Base-by-base conservation (phyloP, 2,888 invertebrate species). In the Synergus japonicus region DNA sequence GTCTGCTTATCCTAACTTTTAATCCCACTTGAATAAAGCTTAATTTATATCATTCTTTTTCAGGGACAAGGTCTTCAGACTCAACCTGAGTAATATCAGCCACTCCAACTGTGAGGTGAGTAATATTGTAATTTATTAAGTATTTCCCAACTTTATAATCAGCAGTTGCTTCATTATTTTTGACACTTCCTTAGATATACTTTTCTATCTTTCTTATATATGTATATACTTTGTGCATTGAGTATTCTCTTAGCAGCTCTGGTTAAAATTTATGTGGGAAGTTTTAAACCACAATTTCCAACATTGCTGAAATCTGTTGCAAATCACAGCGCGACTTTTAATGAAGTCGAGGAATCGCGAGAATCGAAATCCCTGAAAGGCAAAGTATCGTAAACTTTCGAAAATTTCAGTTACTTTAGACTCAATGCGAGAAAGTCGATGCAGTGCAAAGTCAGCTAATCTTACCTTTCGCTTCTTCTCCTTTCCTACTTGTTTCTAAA, bases 71-170 rank as follows among this genome's bases (percentile, higher is more conserved):
- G 94, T 97, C 87, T 97, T 95, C 93, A 93, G 96, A 90, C 94
- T 97, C 90, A 97, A 97, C 92, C 94, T 97, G 93, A 96, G 96
- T 94, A 97, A 97, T 93, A 96, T 97, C 92, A 97, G 96, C 92
- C 95, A 96, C 90, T 96, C 97, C 84, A 95, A 95, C 92, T 97
- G 97, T 92, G 96, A 97, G 94, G 97, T 95, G 92, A 94, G 95
- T 93, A 82, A 58, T 78, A 54, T 80, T 83, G 15, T 64, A 58
- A 37, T 37, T 4, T 37, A 37, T 37, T 37, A 37, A 37, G 37
- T 4, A 37, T 37, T 37, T 4, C 4, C 37, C 2, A 37, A 37
- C 13, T 81, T 78, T 76, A 58, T 65, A 76, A 8, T 79, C 46
- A 63, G 58, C 18, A 76, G 13, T 69, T 67, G 29, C 78, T 18